Percentiles rank a stretch among this genome's conserved stretches.
Conservation (phyloP, 1,140 invertebrate genomes). For the Camponotus floridanus region DNA sequence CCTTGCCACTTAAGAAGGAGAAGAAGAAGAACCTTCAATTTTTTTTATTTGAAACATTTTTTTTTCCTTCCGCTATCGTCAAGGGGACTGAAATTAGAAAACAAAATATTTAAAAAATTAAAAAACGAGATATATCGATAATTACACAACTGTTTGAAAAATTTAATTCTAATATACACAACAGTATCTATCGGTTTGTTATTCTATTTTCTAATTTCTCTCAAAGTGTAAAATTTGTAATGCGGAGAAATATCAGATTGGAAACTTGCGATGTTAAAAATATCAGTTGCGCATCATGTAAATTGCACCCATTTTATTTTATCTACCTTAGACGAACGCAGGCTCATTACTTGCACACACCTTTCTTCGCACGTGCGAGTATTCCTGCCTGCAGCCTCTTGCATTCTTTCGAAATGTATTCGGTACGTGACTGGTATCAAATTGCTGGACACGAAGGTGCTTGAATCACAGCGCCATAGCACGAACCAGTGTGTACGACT, state of each 20-base stretch:
- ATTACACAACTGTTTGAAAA: neutral
- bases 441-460: slow-evolving; percentile 77
- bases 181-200: neutral
- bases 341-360: slow-evolving; percentile 44
- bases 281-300: slow-evolving; percentile 35
- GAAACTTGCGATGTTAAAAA: neutral
- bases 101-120: neutral
- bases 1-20: too few species aligned
- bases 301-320: slow-evolving; percentile 34
- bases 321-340: slow-evolving; percentile 50
- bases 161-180: neutral
- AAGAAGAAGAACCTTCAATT: too few species aligned
- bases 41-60: neutral
- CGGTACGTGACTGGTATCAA: slow-evolving; percentile 80
- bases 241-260: neutral
- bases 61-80: neutral
- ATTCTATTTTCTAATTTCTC: neutral
- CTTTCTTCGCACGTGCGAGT: slow-evolving; percentile 48
- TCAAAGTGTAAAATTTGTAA: slow-evolving; percentile 16
- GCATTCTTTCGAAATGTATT: slow-evolving; percentile 77
- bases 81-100: neutral
- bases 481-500: slow-evolving; percentile 72
- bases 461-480: slow-evolving; percentile 75
- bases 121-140: neutral
- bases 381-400: slow-evolving; percentile 59